These are phyloP conservation scores for Lottia gigantea DNA, from an alignment of 2,888 invertebrate genomes.

Conservation along the genomic window DNA sequence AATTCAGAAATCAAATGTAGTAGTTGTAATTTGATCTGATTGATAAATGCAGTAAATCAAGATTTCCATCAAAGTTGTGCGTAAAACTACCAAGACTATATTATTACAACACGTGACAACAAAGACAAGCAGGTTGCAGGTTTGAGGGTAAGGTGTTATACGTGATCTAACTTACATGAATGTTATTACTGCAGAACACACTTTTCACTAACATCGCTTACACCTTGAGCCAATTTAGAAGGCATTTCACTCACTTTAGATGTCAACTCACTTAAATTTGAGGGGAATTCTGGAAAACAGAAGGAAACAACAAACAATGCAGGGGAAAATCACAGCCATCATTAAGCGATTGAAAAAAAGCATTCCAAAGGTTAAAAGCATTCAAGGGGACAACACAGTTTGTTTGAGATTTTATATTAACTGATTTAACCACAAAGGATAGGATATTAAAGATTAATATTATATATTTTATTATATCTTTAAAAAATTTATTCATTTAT, in stretches of 20 bases:
- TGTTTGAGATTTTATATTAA: too few relatives aligned
- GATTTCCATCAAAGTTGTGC: too few relatives aligned
- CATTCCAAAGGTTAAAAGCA: constrained; percentile 5
- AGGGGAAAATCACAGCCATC: constrained; percentile 15
- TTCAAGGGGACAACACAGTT: not conserved
- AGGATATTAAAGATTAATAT: too few relatives aligned
- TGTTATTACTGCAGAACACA: constrained; percentile 60
- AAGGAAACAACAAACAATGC: constrained; percentile 22
- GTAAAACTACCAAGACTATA: not conserved
- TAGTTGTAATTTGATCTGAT: too few relatives aligned
- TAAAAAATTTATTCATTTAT: too few relatives aligned
- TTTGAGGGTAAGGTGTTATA: not conserved
- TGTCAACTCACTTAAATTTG: constrained; percentile 61
- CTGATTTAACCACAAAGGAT: too few relatives aligned
- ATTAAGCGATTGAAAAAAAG: constrained; percentile 1
- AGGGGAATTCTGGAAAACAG: constrained; percentile 51
- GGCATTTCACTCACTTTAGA: constrained; percentile 65
- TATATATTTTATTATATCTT: too few relatives aligned
- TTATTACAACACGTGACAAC: not conserved
- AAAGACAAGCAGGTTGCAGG: not conserved
- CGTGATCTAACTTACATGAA: constrained; percentile 20
- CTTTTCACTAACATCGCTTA: constrained; percentile 65
- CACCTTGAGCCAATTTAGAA: constrained; percentile 60
- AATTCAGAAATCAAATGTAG: too few relatives aligned
- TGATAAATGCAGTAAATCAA: too few relatives aligned